Percentiles rank a stretch among this genome's conserved stretches.
These are phyloP conservation scores for Ectobius pallidus DNA, from an alignment of 2,888 invertebrate genomes.

Conservation along the genomic window DNA sequence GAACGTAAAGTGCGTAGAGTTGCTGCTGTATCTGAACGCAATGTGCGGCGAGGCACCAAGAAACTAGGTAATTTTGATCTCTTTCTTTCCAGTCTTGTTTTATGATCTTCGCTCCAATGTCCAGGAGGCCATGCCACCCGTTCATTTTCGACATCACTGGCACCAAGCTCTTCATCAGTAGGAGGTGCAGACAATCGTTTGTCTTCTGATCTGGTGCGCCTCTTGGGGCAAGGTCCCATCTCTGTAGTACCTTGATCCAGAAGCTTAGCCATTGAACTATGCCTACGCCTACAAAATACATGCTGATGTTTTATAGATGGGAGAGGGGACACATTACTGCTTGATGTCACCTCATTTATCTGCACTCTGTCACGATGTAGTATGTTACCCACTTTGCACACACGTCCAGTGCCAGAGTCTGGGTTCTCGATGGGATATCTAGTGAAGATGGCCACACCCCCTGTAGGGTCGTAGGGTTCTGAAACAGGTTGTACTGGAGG, in stretches of 20 bases:
- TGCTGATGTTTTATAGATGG: neutral
- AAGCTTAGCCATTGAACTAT: constrained; percentile 14
- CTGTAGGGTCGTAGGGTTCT: constrained; percentile 10
- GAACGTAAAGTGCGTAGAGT: constrained; percentile 22
- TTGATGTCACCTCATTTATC: constrained; percentile 33
- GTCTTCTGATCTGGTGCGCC: constrained; percentile 25
- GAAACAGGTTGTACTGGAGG: neutral
- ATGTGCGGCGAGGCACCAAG: neutral
- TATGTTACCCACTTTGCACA: constrained; percentile 1
- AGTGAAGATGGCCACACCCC: constrained; percentile 36
- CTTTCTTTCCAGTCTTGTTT: neutral
- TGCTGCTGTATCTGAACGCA: constrained; percentile 22
- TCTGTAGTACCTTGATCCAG: neutral
- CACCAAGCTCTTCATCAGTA: neutral
- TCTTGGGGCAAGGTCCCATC: constrained; percentile 2
- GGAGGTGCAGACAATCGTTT: constrained; percentile 9
- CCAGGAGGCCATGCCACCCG: constrained; percentile 25
- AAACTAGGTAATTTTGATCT: neutral
- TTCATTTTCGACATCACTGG: constrained; percentile 28
- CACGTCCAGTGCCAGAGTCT: neutral
- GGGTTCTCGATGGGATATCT: constrained; percentile 12
- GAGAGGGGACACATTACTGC: neutral
- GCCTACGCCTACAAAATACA: constrained; percentile 6
- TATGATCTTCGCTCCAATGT: neutral
- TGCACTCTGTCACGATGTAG: constrained; percentile 14